Evolutionary conservation across 2,888 invertebrate species (phyloP).

Genomic region (Drosophila colorata): DNA sequence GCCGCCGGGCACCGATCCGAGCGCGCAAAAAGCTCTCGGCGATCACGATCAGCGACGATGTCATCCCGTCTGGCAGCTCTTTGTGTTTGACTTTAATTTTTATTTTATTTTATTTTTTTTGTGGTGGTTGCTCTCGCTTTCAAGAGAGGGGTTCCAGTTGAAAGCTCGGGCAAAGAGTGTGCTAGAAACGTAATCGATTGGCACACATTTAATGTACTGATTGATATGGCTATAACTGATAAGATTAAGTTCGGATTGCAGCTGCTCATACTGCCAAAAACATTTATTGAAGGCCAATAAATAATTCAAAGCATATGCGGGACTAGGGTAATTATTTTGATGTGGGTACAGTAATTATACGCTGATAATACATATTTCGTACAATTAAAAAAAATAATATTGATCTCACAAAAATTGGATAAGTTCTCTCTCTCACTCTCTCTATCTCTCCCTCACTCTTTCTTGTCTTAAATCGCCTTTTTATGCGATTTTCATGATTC

Average conservation of each 20-base stretch:
- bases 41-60: conserved; percentile 6
- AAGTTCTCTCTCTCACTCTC: not conserved
- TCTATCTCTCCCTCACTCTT: not conserved
- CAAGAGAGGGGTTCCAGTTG: conserved; percentile 14
- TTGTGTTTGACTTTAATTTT: not conserved
- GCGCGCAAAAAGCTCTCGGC: conserved; percentile 29
- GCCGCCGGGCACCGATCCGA: not conserved
- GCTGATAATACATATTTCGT: conserved; percentile 3
- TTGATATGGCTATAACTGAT: conserved; percentile 5
- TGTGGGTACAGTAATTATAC: not conserved
- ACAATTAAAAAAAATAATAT: too few species aligned
- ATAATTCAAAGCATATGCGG: not conserved
- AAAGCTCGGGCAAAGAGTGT: not conserved
- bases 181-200: not conserved
- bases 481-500: too few species aligned
- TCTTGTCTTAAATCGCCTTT: too few species aligned
- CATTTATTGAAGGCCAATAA: not conserved
- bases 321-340: not conserved
- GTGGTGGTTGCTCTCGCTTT: not conserved
- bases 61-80: conserved; percentile 1
- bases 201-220: conserved; percentile 2
- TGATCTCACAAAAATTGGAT: too few species aligned
- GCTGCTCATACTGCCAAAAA: too few species aligned
- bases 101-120: not conserved
- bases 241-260: not conserved